phyloP scores from a whole-genome alignment of 2,113 vertebrate genomes.

The Solea senegalensis region DNA sequence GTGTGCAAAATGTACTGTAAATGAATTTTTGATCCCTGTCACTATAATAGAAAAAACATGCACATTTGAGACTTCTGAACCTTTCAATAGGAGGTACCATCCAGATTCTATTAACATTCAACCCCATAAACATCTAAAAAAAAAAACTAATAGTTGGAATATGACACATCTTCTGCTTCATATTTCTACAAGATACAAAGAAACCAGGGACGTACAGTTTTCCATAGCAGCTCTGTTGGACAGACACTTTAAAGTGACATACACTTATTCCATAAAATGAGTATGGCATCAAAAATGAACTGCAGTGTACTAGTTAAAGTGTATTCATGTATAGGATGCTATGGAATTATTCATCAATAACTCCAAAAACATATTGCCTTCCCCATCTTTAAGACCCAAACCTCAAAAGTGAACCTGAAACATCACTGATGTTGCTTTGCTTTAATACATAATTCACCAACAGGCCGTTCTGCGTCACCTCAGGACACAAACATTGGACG shows the following conservation, averaged over 20 bases:
- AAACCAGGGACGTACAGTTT: background rate
- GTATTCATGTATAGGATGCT: background rate
- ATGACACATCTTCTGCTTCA: background rate
- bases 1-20: constrained; percentile 22
- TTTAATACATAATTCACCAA: constrained; percentile 13
- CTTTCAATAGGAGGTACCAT: background rate
- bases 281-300: constrained; percentile 11
- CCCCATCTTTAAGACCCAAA: background rate
- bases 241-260: background rate
- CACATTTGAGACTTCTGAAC: background rate
- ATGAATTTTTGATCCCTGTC: constrained; percentile 6
- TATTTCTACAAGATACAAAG: no score
- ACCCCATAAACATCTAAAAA: background rate
- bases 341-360: background rate
- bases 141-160: background rate
- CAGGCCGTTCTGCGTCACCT: background rate
- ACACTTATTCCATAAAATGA: background rate
- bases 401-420: constrained; percentile 15
- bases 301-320: background rate
- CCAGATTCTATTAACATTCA: background rate
- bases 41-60: background rate
- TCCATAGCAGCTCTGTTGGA: background rate
- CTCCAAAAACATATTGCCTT: no score
- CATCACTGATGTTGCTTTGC: constrained; percentile 4
- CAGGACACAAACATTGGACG: background rate